phyloP scores from a whole-genome alignment of 2,113 vertebrate species.

The Cyprinus carpio region DNA sequence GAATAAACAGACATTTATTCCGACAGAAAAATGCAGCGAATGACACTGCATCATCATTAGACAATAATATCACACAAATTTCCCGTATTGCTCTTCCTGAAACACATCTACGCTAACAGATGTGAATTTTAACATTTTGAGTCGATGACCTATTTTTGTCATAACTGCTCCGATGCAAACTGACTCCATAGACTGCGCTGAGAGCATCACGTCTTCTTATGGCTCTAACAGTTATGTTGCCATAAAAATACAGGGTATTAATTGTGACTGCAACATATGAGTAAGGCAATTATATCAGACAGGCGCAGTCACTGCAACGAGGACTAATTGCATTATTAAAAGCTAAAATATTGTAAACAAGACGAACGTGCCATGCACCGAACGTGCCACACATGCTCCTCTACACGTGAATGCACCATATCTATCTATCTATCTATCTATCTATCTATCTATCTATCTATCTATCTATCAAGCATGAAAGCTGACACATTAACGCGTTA shows the following conservation, averaged over 20 bases:
- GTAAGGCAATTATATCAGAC: neutral
- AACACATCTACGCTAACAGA: neutral
- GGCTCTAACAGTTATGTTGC: neutral
- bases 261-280: neutral
- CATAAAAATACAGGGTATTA: neutral
- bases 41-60: neutral
- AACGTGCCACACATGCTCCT: neutral
- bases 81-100: neutral
- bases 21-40: neutral
- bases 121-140: conserved; percentile 19
- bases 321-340: neutral
- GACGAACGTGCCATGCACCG: neutral
- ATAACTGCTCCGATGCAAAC: conserved; percentile 12
- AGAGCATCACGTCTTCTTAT: neutral
- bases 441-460: neutral
- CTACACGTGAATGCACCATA: neutral
- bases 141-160: conserved; percentile 38
- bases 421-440: neutral
- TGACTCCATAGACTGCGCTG: conserved; percentile 9
- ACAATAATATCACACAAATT: neutral
- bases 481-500: neutral
- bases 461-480: neutral
- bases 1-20: neutral
- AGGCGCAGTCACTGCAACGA: neutral
- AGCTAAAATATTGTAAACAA: neutral